Conservation (phyloP, 53 echinoderm and acorn worm species). For the Mesocentrotus franciscanus region DNA sequence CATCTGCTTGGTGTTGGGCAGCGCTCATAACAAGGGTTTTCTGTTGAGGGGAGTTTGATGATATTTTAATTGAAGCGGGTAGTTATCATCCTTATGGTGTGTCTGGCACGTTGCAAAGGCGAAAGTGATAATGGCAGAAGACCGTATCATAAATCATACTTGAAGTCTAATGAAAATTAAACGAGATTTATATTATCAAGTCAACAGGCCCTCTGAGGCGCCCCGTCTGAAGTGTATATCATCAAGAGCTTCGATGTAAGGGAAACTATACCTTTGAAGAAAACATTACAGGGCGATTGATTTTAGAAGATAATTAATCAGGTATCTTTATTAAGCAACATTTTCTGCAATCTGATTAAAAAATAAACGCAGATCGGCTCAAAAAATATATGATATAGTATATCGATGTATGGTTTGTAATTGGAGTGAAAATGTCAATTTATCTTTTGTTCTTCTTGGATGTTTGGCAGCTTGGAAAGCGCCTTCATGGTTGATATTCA, state of each 20-base stretch:
- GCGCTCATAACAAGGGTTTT: background rate
- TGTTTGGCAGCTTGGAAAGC: background rate
- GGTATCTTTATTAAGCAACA: background rate
- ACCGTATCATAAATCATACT: slow-evolving; percentile 45
- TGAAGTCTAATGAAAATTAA: slow-evolving; percentile 37
- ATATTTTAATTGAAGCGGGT: slow-evolving; percentile 44
- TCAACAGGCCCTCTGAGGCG: background rate
- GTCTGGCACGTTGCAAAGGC: background rate
- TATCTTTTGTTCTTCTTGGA: background rate
- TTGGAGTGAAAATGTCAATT: background rate
- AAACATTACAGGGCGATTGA: background rate
- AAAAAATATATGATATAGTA: background rate
- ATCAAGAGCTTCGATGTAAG: background rate
- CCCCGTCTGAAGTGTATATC: background rate
- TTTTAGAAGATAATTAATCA: background rate
- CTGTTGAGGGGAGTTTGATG: slow-evolving; percentile 10
- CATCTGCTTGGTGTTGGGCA: slow-evolving; percentile 38
- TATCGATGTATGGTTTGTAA: background rate
- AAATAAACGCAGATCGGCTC: background rate
- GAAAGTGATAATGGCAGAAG: slow-evolving; percentile 8
- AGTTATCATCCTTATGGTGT: background rate
- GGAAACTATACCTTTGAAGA: background rate
- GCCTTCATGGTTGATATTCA: background rate
- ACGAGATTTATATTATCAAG: slow-evolving; percentile 41
- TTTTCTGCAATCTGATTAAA: background rate